These are phyloP conservation scores for Elephantulus edwardii DNA, from an alignment of 2,113 vertebrate genomes.

Conservation along the genomic window DNA sequence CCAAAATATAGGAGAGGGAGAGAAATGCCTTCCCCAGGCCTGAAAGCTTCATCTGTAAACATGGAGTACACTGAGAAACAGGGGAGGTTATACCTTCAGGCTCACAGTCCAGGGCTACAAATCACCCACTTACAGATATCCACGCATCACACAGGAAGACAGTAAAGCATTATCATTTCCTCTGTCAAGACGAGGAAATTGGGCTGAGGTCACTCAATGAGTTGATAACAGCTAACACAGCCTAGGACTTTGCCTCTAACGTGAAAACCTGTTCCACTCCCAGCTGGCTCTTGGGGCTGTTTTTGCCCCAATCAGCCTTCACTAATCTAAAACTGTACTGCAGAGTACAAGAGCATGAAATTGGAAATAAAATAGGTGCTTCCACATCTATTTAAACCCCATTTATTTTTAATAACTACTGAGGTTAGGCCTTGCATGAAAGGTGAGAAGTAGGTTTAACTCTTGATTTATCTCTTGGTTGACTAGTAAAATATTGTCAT, in stretches of 20 bases:
- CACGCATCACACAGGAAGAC: neutral
- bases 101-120: neutral
- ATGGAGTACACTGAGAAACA: neutral
- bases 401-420: conserved; percentile 58
- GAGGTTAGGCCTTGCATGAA: conserved; percentile 27
- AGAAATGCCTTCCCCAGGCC: neutral
- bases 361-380: conserved; percentile 57
- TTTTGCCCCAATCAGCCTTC: conserved; percentile 13
- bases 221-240: conserved; percentile 33
- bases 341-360: conserved; percentile 58
- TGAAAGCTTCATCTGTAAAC: neutral
- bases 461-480: conserved; percentile 53
- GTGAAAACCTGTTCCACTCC: conserved; percentile 47
- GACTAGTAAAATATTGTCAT: conserved; percentile 57
- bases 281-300: conserved; percentile 46
- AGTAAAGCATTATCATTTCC: neutral
- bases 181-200: conserved; percentile 22
- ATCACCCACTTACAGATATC: neutral
- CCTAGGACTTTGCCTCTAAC: neutral
- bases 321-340: neutral
- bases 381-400: conserved; percentile 46
- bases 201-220: neutral
- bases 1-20: neutral
- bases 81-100: neutral
- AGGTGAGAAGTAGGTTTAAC: conserved; percentile 47